phyloP scores from a whole-genome alignment of 2,888 invertebrate genomes.

The Cistogaster globosa region DNA sequence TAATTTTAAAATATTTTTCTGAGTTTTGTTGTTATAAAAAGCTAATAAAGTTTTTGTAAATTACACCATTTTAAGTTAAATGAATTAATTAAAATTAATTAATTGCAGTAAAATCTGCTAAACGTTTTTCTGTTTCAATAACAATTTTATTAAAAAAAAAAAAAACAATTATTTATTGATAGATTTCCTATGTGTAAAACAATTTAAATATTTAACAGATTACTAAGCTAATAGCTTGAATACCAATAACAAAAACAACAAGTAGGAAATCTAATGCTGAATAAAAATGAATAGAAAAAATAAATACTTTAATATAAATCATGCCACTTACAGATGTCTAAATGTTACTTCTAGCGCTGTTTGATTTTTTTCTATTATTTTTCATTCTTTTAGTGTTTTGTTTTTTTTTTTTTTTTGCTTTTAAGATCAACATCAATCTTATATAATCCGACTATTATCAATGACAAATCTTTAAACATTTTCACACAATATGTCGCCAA shows the following conservation, averaged over 20 bases:
- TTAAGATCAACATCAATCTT: slow-evolving; percentile 71
- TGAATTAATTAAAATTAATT: slow-evolving; percentile 20
- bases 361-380: neutral
- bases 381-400: no score
- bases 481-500: slow-evolving; percentile 71
- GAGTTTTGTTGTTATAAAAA: no score
- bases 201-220: slow-evolving; percentile 45
- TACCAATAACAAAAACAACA: slow-evolving; percentile 4
- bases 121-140: neutral
- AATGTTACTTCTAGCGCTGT: slow-evolving; percentile 37
- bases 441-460: slow-evolving; percentile 71
- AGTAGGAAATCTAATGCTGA: neutral
- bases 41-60: neutral
- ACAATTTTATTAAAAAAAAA: neutral
- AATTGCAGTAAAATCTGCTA: neutral
- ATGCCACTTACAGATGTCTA: slow-evolving; percentile 68
- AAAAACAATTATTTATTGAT: slow-evolving; percentile 32
- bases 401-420: slow-evolving; percentile 8
- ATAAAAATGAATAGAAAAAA: slow-evolving; percentile 4
- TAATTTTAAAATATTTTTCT: no score
- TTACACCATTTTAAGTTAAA: neutral
- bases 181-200: neutral
- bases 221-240: slow-evolving; percentile 30
- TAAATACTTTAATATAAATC: slow-evolving; percentile 54
- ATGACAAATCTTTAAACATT: slow-evolving; percentile 71